Percentiles rank a stretch among this genome's conserved stretches.
Evolutionary conservation across 2,888 invertebrate genomes (phyloP).

Genomic region (Vannuccia rotundouncinata): DNA sequence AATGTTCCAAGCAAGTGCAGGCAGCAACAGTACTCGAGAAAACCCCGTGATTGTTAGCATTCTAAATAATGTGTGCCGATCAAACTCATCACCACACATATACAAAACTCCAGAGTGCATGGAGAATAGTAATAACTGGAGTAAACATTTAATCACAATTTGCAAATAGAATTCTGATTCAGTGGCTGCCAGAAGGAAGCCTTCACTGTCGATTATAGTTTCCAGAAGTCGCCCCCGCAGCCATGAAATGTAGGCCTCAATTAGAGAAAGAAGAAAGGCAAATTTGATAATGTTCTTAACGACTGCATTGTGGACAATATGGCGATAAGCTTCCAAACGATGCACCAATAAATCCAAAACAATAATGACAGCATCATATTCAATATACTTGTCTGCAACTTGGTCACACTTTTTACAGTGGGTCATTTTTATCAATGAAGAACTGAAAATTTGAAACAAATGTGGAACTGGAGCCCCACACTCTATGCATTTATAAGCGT

Average conservation of each 20-base stretch:
- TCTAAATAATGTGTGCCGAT: slow-evolving; percentile 19
- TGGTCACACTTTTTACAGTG: slow-evolving; percentile 32
- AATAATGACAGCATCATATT: slow-evolving; percentile 34
- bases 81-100: neutral
- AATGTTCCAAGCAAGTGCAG: slow-evolving; percentile 28
- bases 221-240: slow-evolving; percentile 1
- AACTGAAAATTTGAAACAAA: neutral
- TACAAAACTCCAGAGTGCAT: neutral
- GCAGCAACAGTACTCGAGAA: slow-evolving; percentile 29
- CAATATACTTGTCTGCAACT: slow-evolving; percentile 40
- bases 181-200: slow-evolving; percentile 25
- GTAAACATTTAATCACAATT: slow-evolving; percentile 28
- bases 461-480: slow-evolving; percentile 24
- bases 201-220: neutral
- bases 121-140: slow-evolving; percentile 9
- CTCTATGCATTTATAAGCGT: slow-evolving; percentile 29
- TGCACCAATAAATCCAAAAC: slow-evolving; percentile 32
- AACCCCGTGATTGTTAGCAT: slow-evolving; percentile 30
- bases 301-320: slow-evolving; percentile 31
- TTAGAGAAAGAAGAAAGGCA: slow-evolving; percentile 1
- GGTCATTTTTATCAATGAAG: slow-evolving; percentile 17
- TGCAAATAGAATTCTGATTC: slow-evolving; percentile 30
- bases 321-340: slow-evolving; percentile 34
- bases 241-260: slow-evolving; percentile 35
- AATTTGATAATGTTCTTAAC: slow-evolving; percentile 7